A percentile compares a stretch with the other conserved stretches of the same genome.
phyloP scores from a whole-genome alignment of 2,797 vertebrate species.

The Hydrocynus forskahlii region DNA sequence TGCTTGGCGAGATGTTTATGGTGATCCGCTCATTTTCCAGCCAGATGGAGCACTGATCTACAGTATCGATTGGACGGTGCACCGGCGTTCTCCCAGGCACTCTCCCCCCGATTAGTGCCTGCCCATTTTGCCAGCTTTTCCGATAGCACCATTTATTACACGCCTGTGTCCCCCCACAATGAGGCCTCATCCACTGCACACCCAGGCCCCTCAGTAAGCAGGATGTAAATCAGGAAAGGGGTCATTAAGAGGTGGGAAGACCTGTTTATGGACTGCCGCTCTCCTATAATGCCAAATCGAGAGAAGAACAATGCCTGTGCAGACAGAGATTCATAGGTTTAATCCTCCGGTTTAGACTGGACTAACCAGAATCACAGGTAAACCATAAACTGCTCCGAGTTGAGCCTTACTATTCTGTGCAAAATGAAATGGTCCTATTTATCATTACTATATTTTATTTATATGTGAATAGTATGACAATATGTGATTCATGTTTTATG shows the following conservation, averaged over 20 bases:
- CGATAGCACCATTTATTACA: constrained; percentile 68
- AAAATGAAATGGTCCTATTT: too few species aligned
- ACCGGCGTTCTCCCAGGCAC: constrained; percentile 48
- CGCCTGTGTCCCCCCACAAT: constrained; percentile 43
- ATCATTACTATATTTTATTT: too few species aligned
- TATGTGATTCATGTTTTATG: too few species aligned
- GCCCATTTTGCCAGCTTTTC: constrained; percentile 43
- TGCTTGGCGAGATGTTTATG: constrained; percentile 81
- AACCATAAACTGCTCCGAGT: too few species aligned
- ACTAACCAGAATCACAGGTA: neutral
- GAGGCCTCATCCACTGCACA: constrained; percentile 29
- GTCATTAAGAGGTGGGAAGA: constrained; percentile 36
- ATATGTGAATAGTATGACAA: too few species aligned
- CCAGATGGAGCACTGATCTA: constrained; percentile 91
- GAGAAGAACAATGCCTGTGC: constrained; percentile 26
- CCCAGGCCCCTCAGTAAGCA: constrained; percentile 48
- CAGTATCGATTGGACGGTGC: constrained; percentile 77
- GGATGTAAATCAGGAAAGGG: constrained; percentile 50
- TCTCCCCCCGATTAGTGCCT: constrained; percentile 61
- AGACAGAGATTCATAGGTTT: neutral
- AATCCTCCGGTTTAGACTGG: neutral
- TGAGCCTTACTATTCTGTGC: too few species aligned
- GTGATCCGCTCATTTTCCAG: constrained; percentile 89
- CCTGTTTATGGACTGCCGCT: constrained; percentile 43
- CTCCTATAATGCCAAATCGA: constrained; percentile 24